These are phyloP conservation scores for Actenoides lindsayi DNA, from an alignment of 2,113 vertebrate genomes.

Conservation along the genomic window DNA sequence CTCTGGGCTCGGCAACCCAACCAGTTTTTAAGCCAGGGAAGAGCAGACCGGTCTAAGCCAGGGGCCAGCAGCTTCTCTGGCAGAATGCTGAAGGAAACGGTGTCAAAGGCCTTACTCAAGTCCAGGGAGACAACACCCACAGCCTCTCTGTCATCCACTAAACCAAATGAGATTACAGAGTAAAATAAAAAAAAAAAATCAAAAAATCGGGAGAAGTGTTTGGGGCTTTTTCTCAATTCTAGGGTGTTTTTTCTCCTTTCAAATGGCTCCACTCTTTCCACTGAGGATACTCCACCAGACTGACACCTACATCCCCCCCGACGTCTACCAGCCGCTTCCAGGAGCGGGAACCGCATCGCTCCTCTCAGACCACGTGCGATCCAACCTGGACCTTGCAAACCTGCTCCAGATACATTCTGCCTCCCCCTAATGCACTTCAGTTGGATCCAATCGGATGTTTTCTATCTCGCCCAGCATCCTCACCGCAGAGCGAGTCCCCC, in stretches of 20 bases:
- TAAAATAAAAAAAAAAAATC: no score
- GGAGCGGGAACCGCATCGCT: neutral
- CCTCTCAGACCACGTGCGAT: rapidly evolving
- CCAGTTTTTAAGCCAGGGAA: no score
- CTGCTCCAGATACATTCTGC: neutral
- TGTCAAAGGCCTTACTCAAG: no score
- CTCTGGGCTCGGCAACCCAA: no score
- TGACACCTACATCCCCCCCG: neutral
- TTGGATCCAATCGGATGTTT: neutral
- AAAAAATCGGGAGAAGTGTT: neutral
- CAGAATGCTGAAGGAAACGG: no score
- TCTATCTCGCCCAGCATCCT: rapidly evolving
- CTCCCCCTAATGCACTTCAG: neutral
- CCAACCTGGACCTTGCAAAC: neutral
- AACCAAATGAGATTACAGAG: neutral
- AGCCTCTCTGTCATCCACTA: no score
- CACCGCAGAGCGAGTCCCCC: neutral
- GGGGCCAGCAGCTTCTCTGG: no score
- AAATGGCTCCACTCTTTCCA: neutral
- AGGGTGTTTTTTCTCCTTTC: neutral
- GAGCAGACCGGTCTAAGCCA: no score
- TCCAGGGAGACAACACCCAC: no score
- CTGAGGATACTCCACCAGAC: neutral
- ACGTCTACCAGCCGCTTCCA: rapidly evolving
- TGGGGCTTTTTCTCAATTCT: neutral